Evolutionary conservation across 1,140 invertebrate genomes (phyloP), one percentile per base, ranked within the genome.

Genomic region (Drosophila eugracilis): DNA sequence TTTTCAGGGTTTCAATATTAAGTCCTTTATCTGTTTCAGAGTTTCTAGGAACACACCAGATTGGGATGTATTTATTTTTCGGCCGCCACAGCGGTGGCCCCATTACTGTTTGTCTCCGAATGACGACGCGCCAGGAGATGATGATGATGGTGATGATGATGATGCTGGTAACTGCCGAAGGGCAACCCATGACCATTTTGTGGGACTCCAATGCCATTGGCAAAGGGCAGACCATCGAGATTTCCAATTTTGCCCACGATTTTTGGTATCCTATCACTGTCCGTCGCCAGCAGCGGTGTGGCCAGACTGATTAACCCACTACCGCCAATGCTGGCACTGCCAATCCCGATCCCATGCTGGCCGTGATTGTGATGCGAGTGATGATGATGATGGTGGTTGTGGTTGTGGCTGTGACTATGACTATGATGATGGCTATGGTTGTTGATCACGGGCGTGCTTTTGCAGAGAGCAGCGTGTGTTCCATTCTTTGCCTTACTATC

Each of bases 201-300:
- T 37, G 59, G 30, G 28, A 59, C 58, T 15, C 62, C 60, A 47
- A 65, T 69, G 53, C 89, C 88, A 73, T 91, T 91, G 45, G 48
- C 69, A 41, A 72, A 89, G 22, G 78, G 74, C 58, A 83, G 53
- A 26, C 75, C 71, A 58, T 91, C 90, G 60, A 90, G 75, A 59
- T 91, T 91, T 53, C 89, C 91, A 48, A 91, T 41, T 79, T 91
- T 91, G 49, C 91, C 91, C 66, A 91, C 91, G 52, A 91, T 91
- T 91, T 91, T 91, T 84, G 91, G 90, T 91, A 91, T 91, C 71
- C 85, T 90, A 90, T 91, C 90, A 88, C 89, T 91, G 44, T 91
- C 89, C 52, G 55, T 59, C 39, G 59, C 63, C 62, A 45, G 53
- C 22, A 62, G 53, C 22, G 53, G 67, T 7, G 36, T 69, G 12